phyloP scores from a whole-genome alignment of 2,888 invertebrate genomes.

The Mycalesis mineus region DNA sequence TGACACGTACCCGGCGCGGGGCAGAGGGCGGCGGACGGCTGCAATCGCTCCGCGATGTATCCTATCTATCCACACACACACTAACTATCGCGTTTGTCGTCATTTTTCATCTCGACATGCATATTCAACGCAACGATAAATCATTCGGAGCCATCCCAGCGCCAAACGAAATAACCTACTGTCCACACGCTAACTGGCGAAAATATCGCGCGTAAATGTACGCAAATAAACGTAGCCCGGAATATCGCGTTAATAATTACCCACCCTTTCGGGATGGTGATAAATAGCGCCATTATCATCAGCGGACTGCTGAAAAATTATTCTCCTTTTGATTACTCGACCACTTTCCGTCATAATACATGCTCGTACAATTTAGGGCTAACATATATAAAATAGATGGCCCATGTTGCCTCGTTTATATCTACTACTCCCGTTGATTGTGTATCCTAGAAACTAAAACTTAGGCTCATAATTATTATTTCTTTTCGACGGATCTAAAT shows the following conservation, averaged over 20 bases:
- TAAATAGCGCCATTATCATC: slow-evolving; percentile 76
- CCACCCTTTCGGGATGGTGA: slow-evolving; percentile 70
- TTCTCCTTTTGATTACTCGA: slow-evolving; percentile 65
- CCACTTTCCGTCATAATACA: background rate
- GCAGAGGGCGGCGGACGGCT: slow-evolving; percentile 17
- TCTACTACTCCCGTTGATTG: too few relatives aligned
- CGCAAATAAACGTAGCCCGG: slow-evolving; percentile 67
- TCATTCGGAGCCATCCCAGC: slow-evolving; percentile 63
- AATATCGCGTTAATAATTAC: slow-evolving; percentile 75
- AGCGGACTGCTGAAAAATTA: slow-evolving; percentile 69
- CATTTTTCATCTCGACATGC: slow-evolving; percentile 77
- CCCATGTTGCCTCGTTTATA: too few relatives aligned
- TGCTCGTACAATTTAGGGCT: too few relatives aligned
- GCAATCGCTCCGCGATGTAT: slow-evolving; percentile 23
- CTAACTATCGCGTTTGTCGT: slow-evolving; percentile 59
- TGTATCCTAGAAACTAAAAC: too few relatives aligned
- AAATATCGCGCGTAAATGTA: slow-evolving; percentile 63
- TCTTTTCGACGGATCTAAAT: too few relatives aligned
- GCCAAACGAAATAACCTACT: slow-evolving; percentile 67
- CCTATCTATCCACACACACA: slow-evolving; percentile 44
- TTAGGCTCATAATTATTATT: too few relatives aligned
- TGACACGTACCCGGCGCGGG: slow-evolving; percentile 42
- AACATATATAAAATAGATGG: too few relatives aligned
- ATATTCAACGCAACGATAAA: slow-evolving; percentile 76
- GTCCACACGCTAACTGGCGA: slow-evolving; percentile 58